A percentile compares a stretch with the other conserved stretches of the same genome.
Evolutionary conservation across 2,888 invertebrate genomes (phyloP).

Genomic region (Leptarthrus brevirostris): DNA sequence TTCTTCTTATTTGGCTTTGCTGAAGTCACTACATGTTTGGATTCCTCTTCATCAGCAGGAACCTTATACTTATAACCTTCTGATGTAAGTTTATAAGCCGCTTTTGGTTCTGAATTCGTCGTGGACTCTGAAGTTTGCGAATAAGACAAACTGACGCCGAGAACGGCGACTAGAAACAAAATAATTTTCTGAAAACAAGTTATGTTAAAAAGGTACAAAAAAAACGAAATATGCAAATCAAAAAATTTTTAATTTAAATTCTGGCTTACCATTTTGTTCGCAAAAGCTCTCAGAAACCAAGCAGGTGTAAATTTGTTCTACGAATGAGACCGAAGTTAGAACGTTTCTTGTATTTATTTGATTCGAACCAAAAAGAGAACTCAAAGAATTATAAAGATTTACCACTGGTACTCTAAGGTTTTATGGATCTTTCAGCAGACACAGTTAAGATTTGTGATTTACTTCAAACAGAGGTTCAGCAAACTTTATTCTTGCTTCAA

Average conservation of each 20-base stretch:
- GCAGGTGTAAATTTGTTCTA: conserved; percentile 4
- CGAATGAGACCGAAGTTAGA: conserved; percentile 17
- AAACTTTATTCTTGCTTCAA: too few species aligned
- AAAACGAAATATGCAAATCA: conserved; percentile 1
- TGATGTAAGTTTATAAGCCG: too few species aligned
- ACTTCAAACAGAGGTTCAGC: too few species aligned
- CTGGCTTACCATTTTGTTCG: conserved; percentile 22
- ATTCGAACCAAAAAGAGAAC: too few species aligned
- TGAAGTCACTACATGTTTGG: not conserved
- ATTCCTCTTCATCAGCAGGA: not conserved
- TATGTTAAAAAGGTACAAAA: conserved; percentile 5
- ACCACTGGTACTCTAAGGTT: too few species aligned
- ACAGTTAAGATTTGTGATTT: too few species aligned
- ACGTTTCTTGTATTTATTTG: conserved; percentile 41
- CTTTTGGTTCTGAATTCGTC: not conserved
- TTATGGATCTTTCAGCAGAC: too few species aligned
- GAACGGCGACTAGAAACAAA: conserved; percentile 33
- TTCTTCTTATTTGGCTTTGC: not conserved
- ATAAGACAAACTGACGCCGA: conserved; percentile 5
- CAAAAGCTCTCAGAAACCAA: conserved; percentile 3
- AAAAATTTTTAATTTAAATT: conserved; percentile 17
- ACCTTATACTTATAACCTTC: conserved; percentile 8
- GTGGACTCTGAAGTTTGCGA: not conserved
- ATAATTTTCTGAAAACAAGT: conserved; percentile 34
- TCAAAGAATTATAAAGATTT: too few species aligned